Percentiles rank a stretch among this genome's conserved stretches.
Conservation (phyloP, 2,888 invertebrate species). For the Apamea sordens region DNA sequence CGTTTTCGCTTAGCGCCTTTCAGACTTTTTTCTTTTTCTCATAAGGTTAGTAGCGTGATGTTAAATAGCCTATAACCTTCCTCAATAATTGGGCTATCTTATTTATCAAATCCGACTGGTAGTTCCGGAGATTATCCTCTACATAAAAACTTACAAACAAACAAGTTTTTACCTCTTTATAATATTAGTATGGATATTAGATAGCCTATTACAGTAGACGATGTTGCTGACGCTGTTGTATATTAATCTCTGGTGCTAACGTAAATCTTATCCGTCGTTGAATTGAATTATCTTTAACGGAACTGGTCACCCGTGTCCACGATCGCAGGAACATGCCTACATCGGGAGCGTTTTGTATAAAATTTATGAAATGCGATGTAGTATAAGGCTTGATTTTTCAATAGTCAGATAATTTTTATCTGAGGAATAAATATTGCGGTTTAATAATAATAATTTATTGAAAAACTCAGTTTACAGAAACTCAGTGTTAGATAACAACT, state of each 20-base stretch:
- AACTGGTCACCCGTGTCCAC: constrained; percentile 15
- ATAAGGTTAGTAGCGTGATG: too few relatives aligned
- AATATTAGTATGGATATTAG: too few relatives aligned
- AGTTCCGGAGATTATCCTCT: too few relatives aligned
- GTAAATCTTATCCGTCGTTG: constrained; percentile 15
- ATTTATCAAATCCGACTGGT: too few relatives aligned
- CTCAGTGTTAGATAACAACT: background rate
- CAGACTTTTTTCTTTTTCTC: background rate
- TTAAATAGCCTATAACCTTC: too few relatives aligned
- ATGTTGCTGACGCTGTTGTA: background rate
- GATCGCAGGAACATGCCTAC: background rate
- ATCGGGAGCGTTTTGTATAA: background rate
- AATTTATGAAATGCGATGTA: background rate
- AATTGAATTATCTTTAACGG: constrained; percentile 39
- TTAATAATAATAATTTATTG: background rate
- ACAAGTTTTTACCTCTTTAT: too few relatives aligned
- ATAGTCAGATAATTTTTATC: too few relatives aligned
- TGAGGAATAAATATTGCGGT: too few relatives aligned
- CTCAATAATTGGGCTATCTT: background rate
- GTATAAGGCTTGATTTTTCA: background rate
- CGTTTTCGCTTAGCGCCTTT: background rate
- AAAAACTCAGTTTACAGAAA: constrained; percentile 1
- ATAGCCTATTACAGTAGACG: background rate
- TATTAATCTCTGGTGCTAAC: constrained; percentile 5
- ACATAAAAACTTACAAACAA: too few relatives aligned